These are phyloP conservation scores for Adelognathus sp. DNA, from an alignment of 2,888 invertebrate genomes.

Conservation along the genomic window DNA sequence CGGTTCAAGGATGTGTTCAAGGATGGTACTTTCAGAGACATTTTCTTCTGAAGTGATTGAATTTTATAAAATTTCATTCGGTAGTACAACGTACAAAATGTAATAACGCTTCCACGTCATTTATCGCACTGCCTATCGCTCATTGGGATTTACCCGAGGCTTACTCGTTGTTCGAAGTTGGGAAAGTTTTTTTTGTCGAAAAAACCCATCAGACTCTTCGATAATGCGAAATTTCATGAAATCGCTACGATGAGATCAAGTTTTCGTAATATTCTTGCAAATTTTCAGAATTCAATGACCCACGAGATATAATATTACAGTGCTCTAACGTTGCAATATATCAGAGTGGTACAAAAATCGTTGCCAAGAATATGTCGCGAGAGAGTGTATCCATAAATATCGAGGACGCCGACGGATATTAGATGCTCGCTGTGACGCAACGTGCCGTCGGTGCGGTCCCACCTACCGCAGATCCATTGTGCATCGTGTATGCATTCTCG, in stretches of 20 bases:
- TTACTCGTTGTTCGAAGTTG: no score
- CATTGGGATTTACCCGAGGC: no score
- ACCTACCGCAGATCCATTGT: constrained; percentile 39
- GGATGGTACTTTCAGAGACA: no score
- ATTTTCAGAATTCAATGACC: neutral
- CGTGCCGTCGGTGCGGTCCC: constrained; percentile 23
- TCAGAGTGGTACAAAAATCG: neutral
- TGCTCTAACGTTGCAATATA: constrained; percentile 41
- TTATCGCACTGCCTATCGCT: no score
- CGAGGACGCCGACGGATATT: constrained; percentile 44
- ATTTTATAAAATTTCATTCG: no score
- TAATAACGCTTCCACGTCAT: no score
- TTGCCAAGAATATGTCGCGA: constrained; percentile 37
- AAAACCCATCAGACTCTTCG: no score
- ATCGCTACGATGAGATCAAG: neutral
- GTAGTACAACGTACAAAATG: no score
- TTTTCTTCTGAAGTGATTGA: no score
- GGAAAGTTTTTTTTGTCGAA: no score
- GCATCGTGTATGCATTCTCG: constrained; percentile 10
- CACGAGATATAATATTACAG: neutral
- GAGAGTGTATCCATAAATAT: constrained; percentile 52
- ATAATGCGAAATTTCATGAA: no score
- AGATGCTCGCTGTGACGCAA: constrained; percentile 48
- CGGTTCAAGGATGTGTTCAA: no score
- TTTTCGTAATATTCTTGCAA: neutral